phyloP scores from a whole-genome alignment of 1,140 invertebrate species.

The Belonocnema kinseyi region DNA sequence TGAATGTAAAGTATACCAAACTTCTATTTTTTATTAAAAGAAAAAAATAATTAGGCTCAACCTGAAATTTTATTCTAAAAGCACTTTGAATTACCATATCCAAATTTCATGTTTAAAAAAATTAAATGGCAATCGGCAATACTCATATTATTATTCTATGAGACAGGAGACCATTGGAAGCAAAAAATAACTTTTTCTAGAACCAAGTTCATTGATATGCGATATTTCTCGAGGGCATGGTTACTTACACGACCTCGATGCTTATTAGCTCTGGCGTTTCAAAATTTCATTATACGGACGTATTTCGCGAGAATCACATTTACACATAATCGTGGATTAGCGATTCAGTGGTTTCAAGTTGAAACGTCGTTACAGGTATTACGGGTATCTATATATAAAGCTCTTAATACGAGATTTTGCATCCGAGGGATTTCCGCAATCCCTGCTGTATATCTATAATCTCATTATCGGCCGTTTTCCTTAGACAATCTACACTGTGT shows the following conservation, averaged over 20 bases:
- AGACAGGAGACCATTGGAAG: no score
- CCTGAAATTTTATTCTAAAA: no score
- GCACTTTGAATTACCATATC: no score
- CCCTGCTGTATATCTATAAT: slow-evolving; percentile 21
- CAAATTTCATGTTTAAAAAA: no score
- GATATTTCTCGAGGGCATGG: not conserved
- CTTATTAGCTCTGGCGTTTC: slow-evolving; percentile 4
- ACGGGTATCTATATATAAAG: slow-evolving; percentile 21
- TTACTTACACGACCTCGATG: not conserved
- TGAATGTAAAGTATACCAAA: no score
- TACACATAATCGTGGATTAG: slow-evolving; percentile 30
- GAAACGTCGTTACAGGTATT: slow-evolving; percentile 25
- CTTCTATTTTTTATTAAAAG: no score
- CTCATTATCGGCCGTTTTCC: slow-evolving; percentile 27
- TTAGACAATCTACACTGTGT: not conserved
- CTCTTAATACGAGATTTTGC: slow-evolving; percentile 31
- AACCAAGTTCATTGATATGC: not conserved
- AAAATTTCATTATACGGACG: slow-evolving; percentile 14
- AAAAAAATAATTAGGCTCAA: no score
- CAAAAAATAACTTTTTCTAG: not conserved
- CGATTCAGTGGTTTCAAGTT: slow-evolving; percentile 29
- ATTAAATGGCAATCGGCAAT: no score
- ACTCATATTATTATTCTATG: no score
- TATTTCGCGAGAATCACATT: slow-evolving; percentile 2
- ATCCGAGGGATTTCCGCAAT: slow-evolving; percentile 30